A percentile compares a stretch with the other conserved stretches of the same genome.
Evolutionary conservation across 2,888 invertebrate genomes (phyloP).

Genomic region (Azorinus chamasolen): DNA sequence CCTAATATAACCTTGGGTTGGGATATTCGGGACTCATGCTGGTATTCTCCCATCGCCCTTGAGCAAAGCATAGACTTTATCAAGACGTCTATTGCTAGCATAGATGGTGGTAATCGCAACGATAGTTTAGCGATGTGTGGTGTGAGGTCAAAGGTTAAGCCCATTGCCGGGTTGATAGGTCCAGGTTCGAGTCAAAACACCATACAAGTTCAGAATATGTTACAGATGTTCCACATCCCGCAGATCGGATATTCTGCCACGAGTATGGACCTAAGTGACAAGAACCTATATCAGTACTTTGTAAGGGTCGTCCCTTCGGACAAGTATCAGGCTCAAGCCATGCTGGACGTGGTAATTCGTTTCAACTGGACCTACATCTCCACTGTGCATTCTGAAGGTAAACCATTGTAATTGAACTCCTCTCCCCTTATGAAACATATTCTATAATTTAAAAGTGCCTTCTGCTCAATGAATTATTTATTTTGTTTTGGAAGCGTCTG

Average conservation of each 20-base stretch:
- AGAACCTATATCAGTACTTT: slow-evolving; percentile 92
- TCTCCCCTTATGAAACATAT: too few relatives aligned
- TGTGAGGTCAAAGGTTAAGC: slow-evolving; percentile 63
- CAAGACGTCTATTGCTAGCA: slow-evolving; percentile 88
- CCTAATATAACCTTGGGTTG: slow-evolving; percentile 89
- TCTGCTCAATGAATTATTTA: too few relatives aligned
- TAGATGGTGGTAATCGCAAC: slow-evolving; percentile 60
- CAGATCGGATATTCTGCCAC: slow-evolving; percentile 94
- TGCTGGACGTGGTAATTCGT: slow-evolving; percentile 88
- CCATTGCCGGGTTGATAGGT: slow-evolving; percentile 91
- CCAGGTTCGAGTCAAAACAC: slow-evolving; percentile 92
- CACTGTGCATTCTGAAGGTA: slow-evolving; percentile 92
- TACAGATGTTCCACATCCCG: slow-evolving; percentile 90
- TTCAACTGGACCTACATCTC: slow-evolving; percentile 93
- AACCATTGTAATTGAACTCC: too few relatives aligned
- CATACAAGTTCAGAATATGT: slow-evolving; percentile 91
- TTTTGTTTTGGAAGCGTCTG: too few relatives aligned
- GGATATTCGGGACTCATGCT: slow-evolving; percentile 93
- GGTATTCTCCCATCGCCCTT: slow-evolving; percentile 93
- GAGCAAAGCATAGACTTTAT: slow-evolving; percentile 93
- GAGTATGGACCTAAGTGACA: slow-evolving; percentile 91
- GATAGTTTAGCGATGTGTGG: slow-evolving; percentile 40
- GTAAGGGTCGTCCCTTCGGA: slow-evolving; percentile 93
- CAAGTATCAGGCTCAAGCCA: slow-evolving; percentile 91
- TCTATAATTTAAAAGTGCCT: too few relatives aligned